Evolutionary conservation across 2,888 invertebrate species (phyloP), one percentile per base, ranked within the genome.

Genomic region (Machimus rusticus): DNA sequence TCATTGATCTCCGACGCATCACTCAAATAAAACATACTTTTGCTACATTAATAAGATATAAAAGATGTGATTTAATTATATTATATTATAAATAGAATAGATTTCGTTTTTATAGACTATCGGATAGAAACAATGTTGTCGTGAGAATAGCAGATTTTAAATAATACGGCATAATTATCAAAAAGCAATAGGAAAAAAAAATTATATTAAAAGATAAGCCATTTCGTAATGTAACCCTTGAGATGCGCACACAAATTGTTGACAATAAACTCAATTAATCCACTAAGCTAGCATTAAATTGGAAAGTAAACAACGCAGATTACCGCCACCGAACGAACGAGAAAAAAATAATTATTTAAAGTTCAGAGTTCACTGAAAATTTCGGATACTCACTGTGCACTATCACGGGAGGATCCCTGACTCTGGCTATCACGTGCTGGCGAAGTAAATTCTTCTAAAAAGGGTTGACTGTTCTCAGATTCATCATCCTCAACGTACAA

Each of bases 401-500:
- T 43, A 14, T 85, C 85, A 5, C n/a, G 76, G 43, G 82, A 46
- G 23, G 66, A 43, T 46, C 31, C 74, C 16, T 46, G 31, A 31
- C 23, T 74, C 6, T 34, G n/a, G 37, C 19, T 6, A 46, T 86
- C 86, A 86, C 77, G 28, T 77, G 57, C 5, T 28, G 31, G 12
- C 55, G 23, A n/a, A 46, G 6, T n/a, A 28, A 43, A 46, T 2
- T 82, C 39, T 1, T 82, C 37, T 6, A 82, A 37, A 74, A 78
- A 78, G 78, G 55, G 31, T 66, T 66, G 28, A 37, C 19, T 37
- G 28, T 34, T 82, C 37, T 74, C 74, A 28, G 43, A 66, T 34
- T 14, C 43, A 16, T 74, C 51, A 8, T 87, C 76, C 34, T 74
- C 82, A 37, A 9, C 37, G 14, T 79, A 89, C 2, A 92, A 90